Base-by-base conservation (phyloP, 2,113 vertebrate genomes). In the Heliornis fulica region DNA sequence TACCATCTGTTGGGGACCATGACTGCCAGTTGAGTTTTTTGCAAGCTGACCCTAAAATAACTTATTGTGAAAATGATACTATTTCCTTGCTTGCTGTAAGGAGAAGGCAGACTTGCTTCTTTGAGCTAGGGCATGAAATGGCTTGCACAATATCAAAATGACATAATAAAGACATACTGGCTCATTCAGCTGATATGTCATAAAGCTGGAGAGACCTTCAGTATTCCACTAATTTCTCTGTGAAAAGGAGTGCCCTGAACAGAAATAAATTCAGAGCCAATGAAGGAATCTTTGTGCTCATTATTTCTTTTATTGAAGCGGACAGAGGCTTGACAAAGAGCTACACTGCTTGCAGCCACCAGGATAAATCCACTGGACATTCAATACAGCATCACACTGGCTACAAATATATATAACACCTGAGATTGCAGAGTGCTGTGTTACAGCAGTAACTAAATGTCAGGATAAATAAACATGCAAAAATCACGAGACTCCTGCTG, bases 11-110 rank as follows among this genome's bases (percentile, higher is more conserved):
- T 51, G 40, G 82, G 40, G 88, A 18, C 72, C 51, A 40, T 3
- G 5, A 69, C 51, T 88, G 56, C 63, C 64, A 66, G 40, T 83
- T 92, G 40, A 21, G 66, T 72, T 95, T 66, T 79, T 31, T 80
- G 78, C 41, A 81, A 92, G 60, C 34, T 83, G 64, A 96, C 83
- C 82, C 81, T 86, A 87, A 84, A 94, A 95, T 71, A 96, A 88
- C 68, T 95, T 64, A 9, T 59, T 70, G 92, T 50, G n/a, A 70
- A 95, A 93, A 59, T 45, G 41, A 66, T 22, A 54, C 5, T 70
- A 23, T 50, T 82, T 86, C 83, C 68, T 78, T 45, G 68, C 54
- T 69, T 81, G 6, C 60, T 71, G 14, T 25, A 65, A 66, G 60
- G 51, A 46, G 88, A 59, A 83, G 46, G 7, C 29, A 83, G 13